Conservation (phyloP, 2,113 vertebrate genomes). For the Oreochromis tanganicae region DNA sequence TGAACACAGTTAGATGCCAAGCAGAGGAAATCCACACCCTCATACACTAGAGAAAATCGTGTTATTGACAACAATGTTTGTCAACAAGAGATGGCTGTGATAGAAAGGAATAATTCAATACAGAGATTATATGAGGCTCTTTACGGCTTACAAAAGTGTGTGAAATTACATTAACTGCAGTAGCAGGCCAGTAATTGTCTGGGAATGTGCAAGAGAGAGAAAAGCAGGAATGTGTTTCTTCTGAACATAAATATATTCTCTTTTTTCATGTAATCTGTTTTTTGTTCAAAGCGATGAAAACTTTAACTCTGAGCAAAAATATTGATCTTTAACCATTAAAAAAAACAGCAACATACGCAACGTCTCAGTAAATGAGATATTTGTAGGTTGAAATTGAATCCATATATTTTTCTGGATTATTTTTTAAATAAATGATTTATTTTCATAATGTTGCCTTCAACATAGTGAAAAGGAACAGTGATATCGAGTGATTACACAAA, state of each 20-base stretch:
- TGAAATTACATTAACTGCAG: background rate
- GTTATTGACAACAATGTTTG: background rate
- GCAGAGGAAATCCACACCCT: background rate
- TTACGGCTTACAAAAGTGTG: background rate
- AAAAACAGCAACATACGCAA: background rate
- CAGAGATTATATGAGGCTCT: background rate
- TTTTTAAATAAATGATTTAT: background rate
- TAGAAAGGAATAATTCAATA: background rate
- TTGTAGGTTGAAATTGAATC: background rate
- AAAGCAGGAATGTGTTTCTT: background rate
- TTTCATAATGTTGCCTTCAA: background rate
- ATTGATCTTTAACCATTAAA: background rate
- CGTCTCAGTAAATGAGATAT: background rate
- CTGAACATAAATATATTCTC: background rate
- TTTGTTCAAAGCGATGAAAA: background rate
- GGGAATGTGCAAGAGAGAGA: background rate
- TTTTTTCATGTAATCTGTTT: background rate
- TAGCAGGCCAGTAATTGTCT: background rate
- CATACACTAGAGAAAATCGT: background rate
- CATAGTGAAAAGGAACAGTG: background rate
- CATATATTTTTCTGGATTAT: background rate
- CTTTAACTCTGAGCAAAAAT: background rate
- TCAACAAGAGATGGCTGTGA: background rate
- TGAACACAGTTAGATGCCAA: background rate
- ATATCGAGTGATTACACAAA: background rate